phyloP scores from a whole-genome alignment of 2,113 vertebrate species.

The Heterochromis multidens region DNA sequence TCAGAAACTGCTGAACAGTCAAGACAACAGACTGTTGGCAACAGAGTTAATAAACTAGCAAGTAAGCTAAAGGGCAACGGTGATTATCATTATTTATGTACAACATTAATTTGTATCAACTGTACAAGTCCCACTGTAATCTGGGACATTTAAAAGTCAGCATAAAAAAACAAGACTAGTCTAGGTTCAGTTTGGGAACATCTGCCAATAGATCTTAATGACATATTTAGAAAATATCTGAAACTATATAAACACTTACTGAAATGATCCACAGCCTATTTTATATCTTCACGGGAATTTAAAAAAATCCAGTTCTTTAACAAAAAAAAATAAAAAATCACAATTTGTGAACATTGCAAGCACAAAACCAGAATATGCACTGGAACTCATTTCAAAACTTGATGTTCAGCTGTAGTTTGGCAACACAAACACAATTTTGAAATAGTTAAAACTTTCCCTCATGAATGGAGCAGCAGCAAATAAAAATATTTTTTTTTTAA shows the following conservation, averaged over 20 bases:
- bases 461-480: conserved; percentile 11
- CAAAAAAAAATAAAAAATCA: background rate
- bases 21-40: conserved; percentile 41
- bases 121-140: conserved; percentile 35
- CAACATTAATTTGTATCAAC: conserved; percentile 24
- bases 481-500: too few species aligned
- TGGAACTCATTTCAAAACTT: background rate
- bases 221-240: background rate
- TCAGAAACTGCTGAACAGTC: conserved; percentile 44
- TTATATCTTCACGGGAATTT: conserved; percentile 7
- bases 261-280: background rate
- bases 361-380: conserved; percentile 38
- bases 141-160: conserved; percentile 7
- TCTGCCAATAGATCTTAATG: background rate
- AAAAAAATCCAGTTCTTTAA: conserved; percentile 35
- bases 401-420: background rate
- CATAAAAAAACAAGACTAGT: background rate
- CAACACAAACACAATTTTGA: background rate
- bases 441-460: background rate
- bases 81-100: conserved; percentile 41
- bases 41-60: conserved; percentile 39
- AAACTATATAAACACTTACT: background rate
- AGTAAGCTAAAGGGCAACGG: conserved; percentile 21
- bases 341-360: conserved; percentile 41
- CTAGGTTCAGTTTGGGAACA: conserved; percentile 3